These are phyloP conservation scores for Lates japonicus DNA, from an alignment of 2,797 vertebrate species.

Conservation along the genomic window DNA sequence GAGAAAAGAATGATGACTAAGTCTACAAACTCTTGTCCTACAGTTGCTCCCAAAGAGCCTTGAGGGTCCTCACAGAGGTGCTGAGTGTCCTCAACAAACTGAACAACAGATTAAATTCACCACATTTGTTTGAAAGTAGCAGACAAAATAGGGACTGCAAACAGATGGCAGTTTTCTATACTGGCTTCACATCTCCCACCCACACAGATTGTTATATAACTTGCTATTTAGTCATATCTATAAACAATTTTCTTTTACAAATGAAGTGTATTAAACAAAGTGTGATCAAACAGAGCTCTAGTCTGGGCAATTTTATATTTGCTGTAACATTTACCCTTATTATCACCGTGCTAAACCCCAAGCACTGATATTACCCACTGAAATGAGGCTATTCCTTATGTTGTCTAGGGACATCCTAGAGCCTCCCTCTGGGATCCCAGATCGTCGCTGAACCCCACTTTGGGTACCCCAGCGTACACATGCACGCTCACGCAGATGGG, in stretches of 20 bases:
- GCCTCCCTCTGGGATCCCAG: not conserved
- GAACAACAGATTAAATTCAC: not conserved
- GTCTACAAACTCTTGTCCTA: not conserved
- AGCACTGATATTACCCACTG: not conserved
- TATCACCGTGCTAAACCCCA: no score
- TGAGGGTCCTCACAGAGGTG: not conserved
- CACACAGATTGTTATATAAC: conserved; percentile 19
- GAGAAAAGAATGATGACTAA: not conserved
- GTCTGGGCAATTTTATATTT: not conserved
- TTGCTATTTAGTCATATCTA: conserved; percentile 5
- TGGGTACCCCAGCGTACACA: not conserved
- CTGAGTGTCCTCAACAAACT: not conserved
- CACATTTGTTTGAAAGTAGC: not conserved
- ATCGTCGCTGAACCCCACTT: conserved; percentile 17
- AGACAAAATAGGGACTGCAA: not conserved
- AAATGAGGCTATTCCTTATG: not conserved
- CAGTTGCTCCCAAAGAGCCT: not conserved
- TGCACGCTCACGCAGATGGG: conserved; percentile 55
- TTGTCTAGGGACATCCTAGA: not conserved
- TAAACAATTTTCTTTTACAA: not conserved
- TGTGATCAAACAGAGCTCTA: not conserved
- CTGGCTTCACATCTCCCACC: conserved; percentile 12
- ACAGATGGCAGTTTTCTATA: conserved; percentile 31
- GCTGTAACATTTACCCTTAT: not conserved
- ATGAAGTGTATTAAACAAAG: not conserved